Conservation (phyloP, 1,140 invertebrate species). For the Zaprionus taronus region DNA sequence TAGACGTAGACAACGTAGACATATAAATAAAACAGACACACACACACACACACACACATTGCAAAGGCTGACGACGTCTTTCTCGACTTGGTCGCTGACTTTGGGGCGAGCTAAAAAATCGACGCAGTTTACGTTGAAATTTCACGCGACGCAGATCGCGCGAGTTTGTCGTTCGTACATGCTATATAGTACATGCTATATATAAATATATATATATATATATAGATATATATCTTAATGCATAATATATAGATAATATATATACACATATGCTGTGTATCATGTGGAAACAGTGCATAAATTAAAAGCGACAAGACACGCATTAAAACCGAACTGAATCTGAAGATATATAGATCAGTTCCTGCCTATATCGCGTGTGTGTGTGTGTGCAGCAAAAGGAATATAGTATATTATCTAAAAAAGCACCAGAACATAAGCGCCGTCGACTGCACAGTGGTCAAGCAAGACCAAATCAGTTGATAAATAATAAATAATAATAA, state of each 20-base stretch:
- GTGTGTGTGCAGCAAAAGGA: constrained; percentile 6
- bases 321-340: not conserved
- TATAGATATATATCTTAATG: constrained; percentile 5
- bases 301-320: not conserved
- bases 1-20: constrained; percentile 51
- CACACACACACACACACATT: constrained; percentile 6
- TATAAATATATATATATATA: constrained; percentile 13
- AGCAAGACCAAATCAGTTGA: not conserved
- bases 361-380: not conserved
- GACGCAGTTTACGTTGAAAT: constrained; percentile 72
- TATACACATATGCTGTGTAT: not conserved
- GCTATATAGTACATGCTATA: not conserved
- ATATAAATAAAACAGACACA: constrained; percentile 64
- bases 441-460: not conserved
- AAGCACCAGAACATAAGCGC: not conserved
- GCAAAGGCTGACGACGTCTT: constrained; percentile 12
- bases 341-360: not conserved
- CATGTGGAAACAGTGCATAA: not conserved
- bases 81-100: constrained; percentile 31
- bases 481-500: too few species aligned
- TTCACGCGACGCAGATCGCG: constrained; percentile 71
- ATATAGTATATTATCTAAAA: not conserved
- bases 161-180: constrained; percentile 20
- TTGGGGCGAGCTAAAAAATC: constrained; percentile 59
- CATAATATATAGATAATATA: constrained; percentile 2